Evolutionary conservation across 2,888 invertebrate genomes (phyloP).

Genomic region (Muschampia plurimacula): DNA sequence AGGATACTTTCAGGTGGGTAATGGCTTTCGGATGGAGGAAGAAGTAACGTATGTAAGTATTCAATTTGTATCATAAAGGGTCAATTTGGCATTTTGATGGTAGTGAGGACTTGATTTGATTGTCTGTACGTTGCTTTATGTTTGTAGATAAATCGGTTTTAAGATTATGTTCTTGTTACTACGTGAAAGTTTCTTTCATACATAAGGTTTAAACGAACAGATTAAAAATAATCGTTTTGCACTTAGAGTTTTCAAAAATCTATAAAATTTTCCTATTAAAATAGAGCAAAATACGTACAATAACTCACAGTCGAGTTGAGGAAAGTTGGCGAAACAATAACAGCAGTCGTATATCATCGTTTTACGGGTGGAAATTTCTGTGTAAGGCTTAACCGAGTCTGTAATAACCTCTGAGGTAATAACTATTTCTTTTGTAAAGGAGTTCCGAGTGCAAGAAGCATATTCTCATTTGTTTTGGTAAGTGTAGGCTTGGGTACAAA

Average conservation of each 20-base stretch:
- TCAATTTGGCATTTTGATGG: constrained; percentile 34
- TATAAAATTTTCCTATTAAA: constrained; percentile 54
- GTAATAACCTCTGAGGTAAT: neutral
- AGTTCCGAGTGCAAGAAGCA: neutral
- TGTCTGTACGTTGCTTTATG: constrained; percentile 16
- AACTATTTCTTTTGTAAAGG: constrained; percentile 12
- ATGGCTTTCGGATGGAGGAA: constrained; percentile 59
- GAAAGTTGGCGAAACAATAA: constrained; percentile 67
- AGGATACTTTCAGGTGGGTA: constrained; percentile 61
- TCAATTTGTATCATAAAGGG: constrained; percentile 42
- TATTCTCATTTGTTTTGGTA: neutral
- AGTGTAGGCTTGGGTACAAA: neutral
- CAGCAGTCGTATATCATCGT: constrained; percentile 63
- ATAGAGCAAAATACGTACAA: constrained; percentile 56
- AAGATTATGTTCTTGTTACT: neutral
- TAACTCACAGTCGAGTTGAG: constrained; percentile 55
- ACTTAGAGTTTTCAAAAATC: neutral
- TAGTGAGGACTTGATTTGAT: constrained; percentile 25
- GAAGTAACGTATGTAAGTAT: constrained; percentile 43
- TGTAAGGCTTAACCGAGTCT: constrained; percentile 11
- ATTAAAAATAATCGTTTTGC: neutral
- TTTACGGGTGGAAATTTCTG: constrained; percentile 48
- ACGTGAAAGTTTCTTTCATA: neutral
- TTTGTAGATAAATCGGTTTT: neutral
- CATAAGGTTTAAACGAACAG: neutral